These are phyloP conservation scores for Microctonus brassicae DNA, from an alignment of 2,888 invertebrate genomes.

Conservation along the genomic window DNA sequence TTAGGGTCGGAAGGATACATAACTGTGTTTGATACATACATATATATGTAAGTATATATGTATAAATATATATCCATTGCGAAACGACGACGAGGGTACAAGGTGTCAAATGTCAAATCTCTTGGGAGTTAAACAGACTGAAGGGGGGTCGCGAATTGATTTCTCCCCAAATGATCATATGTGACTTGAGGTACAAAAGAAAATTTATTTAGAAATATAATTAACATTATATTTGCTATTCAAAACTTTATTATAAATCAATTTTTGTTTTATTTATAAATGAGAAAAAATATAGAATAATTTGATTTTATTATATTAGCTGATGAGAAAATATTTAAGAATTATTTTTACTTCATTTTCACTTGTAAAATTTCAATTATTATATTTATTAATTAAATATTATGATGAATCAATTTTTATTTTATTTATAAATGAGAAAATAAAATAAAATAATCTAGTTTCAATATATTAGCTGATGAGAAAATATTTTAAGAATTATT, in stretches of 20 bases:
- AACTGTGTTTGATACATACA: too few species aligned
- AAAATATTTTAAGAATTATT: too few species aligned
- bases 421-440: background rate
- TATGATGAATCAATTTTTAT: background rate
- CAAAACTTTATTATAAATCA: background rate
- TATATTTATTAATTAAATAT: background rate
- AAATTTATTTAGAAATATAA: background rate
- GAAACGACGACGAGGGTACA: conserved; percentile 39
- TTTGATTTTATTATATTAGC: background rate
- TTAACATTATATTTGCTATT: background rate
- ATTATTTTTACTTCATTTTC: too few species aligned
- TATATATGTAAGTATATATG: background rate
- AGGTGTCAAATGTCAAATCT: conserved; percentile 66
- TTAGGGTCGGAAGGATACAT: conserved; percentile 35
- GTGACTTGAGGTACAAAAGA: background rate
- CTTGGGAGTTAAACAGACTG: conserved; percentile 39
- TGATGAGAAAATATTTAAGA: background rate
- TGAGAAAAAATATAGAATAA: too few species aligned
- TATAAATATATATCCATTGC: background rate
- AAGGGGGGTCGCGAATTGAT: conserved; percentile 54
- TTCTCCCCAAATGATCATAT: conserved; percentile 41
- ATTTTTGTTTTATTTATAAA: background rate
- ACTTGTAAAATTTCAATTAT: too few species aligned
- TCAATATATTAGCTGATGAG: too few species aligned
- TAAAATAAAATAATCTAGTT: too few species aligned